phyloP scores from a whole-genome alignment of 2,888 invertebrate species.

The Sarcophaga subvicina region DNA sequence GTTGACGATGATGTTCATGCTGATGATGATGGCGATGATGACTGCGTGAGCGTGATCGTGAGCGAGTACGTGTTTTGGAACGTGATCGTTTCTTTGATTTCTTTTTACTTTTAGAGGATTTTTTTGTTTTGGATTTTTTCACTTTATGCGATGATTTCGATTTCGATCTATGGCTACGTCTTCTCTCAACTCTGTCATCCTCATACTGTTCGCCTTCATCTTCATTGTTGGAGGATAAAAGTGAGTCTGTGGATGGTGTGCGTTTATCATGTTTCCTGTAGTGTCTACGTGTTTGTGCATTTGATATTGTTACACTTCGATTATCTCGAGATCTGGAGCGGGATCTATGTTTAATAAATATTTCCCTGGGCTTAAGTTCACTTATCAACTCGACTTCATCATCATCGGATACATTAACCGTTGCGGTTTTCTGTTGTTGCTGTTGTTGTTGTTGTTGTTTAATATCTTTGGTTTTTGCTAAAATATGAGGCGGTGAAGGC shows the following conservation, averaged over 20 bases:
- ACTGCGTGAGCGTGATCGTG: conserved; percentile 59
- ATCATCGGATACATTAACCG: conserved; percentile 56
- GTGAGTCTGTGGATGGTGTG: conserved; percentile 47
- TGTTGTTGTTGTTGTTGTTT: not conserved
- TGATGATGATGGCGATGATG: conserved; percentile 42
- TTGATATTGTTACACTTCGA: not conserved
- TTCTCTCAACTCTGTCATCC: not conserved
- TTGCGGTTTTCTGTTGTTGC: conserved; percentile 37
- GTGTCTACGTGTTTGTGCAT: conserved; percentile 39
- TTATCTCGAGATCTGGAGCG: conserved; percentile 47
- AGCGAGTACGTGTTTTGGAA: conserved; percentile 51
- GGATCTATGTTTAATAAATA: conserved; percentile 37
- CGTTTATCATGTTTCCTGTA: conserved; percentile 56
- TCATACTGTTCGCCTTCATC: conserved; percentile 20
- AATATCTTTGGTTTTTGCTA: conserved; percentile 21
- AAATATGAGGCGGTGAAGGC: conserved; percentile 27
- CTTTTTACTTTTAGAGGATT: conserved; percentile 75
- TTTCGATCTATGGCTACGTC: conserved; percentile 46
- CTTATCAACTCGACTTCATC: conserved; percentile 50
- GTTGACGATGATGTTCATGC: conserved; percentile 50
- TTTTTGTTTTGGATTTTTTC: conserved; percentile 69
- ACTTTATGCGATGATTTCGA: conserved; percentile 60
- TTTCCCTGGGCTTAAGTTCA: conserved; percentile 34
- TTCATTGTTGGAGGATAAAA: conserved; percentile 37
- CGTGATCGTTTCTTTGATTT: conserved; percentile 73